phyloP scores from a whole-genome alignment of 2,888 invertebrate genomes.

The Ectropis crepuscularia region DNA sequence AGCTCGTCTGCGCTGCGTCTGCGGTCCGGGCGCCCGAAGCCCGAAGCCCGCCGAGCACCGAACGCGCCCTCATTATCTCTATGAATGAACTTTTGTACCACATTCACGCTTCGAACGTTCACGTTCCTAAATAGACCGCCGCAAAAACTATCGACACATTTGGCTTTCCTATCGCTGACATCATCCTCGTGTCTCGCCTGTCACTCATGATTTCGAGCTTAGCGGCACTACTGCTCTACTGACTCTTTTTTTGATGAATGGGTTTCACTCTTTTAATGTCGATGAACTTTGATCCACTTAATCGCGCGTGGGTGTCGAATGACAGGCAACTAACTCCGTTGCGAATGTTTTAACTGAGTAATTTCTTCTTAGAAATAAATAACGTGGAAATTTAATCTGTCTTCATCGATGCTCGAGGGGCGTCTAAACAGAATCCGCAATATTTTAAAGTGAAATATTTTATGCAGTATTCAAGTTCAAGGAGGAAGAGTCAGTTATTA shows the following conservation, averaged over 20 bases:
- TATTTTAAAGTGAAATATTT: slow-evolving; percentile 20
- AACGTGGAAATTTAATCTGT: slow-evolving; percentile 17
- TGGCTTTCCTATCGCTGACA: slow-evolving; percentile 61
- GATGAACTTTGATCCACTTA: slow-evolving; percentile 77
- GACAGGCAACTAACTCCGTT: slow-evolving; percentile 55
- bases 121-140: slow-evolving; percentile 44
- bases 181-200: slow-evolving; percentile 63
- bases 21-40: slow-evolving; percentile 76
- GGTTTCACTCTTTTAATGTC: slow-evolving; percentile 75
- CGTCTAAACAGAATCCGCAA: slow-evolving; percentile 1
- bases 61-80: slow-evolving; percentile 66
- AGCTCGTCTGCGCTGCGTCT: slow-evolving; percentile 76
- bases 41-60: slow-evolving; percentile 65
- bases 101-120: slow-evolving; percentile 41
- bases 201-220: slow-evolving; percentile 65
- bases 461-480: slow-evolving; percentile 29
- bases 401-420: slow-evolving; percentile 7
- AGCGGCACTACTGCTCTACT: slow-evolving; percentile 69
- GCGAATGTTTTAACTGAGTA: slow-evolving; percentile 47
- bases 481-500: slow-evolving; percentile 24
- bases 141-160: slow-evolving; percentile 56
- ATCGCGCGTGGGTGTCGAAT: slow-evolving; percentile 70
- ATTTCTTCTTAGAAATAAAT: slow-evolving; percentile 36
- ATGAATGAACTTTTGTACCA: slow-evolving; percentile 64
- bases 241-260: slow-evolving; percentile 73